These are phyloP conservation scores for Cremastinae sp. DNA, from an alignment of 2,888 invertebrate genomes.

Conservation along the genomic window DNA sequence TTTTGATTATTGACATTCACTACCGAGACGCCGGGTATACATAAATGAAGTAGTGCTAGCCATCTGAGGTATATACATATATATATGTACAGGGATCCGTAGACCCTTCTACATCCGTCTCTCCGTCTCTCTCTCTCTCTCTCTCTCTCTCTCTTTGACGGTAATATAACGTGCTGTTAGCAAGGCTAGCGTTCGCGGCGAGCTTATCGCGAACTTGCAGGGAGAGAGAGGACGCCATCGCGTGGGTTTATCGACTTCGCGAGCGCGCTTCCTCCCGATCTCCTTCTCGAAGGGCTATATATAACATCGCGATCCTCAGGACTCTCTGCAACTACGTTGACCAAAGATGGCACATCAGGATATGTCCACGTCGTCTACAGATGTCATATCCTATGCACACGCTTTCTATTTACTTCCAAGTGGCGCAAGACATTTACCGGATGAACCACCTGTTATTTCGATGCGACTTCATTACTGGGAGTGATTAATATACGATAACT, in stretches of 20 bases:
- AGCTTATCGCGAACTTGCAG: constrained; percentile 75
- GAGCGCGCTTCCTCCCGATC: constrained; percentile 57
- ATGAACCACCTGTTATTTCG: constrained; percentile 14
- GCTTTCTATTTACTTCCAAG: neutral
- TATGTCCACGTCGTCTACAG: constrained; percentile 2
- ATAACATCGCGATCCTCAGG: constrained; percentile 46
- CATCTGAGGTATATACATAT: constrained; percentile 21
- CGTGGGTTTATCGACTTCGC: constrained; percentile 73
- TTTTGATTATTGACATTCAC: too few relatives aligned
- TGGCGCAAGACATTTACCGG: neutral
- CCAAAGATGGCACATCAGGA: constrained; percentile 43
- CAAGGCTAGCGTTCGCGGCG: constrained; percentile 58
- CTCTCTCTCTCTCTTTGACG: constrained; percentile 33
- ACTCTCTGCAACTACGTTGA: constrained; percentile 44
- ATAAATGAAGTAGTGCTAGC: constrained; percentile 38
- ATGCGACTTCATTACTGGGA: neutral
- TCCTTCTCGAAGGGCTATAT: constrained; percentile 52
- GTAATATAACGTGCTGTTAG: constrained; percentile 62
- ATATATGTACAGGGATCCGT: neutral
- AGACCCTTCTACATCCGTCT: constrained; percentile 2
- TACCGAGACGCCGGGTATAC: constrained; percentile 5
- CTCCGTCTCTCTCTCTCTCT: neutral
- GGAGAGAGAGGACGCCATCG: constrained; percentile 65
- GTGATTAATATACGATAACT: neutral
- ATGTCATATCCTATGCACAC: neutral